Conservation (phyloP, 2,113 vertebrate species). For the Rhea pennata region DNA sequence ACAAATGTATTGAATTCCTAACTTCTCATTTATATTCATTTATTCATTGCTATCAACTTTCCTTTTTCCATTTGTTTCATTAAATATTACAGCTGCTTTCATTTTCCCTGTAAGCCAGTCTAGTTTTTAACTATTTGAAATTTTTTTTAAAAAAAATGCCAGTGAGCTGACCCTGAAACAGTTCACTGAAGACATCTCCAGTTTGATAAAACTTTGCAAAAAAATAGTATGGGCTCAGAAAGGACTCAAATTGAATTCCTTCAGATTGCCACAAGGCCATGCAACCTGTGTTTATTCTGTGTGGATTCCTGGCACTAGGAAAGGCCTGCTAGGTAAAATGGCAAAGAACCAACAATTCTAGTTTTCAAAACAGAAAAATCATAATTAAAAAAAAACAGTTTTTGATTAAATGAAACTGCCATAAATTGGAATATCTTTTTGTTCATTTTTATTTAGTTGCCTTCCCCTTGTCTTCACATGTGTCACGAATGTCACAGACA, state of each 20-base stretch:
- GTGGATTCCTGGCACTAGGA: background rate
- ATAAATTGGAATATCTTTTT: background rate
- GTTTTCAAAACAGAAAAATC: background rate
- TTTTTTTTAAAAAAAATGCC: background rate
- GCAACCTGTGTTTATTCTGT: background rate
- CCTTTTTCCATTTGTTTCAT: background rate
- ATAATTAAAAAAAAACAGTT: background rate
- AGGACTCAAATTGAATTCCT: background rate
- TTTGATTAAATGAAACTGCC: background rate
- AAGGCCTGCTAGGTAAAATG: background rate
- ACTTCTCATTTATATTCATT: slow-evolving; percentile 42
- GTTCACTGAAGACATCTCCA: background rate
- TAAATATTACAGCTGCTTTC: slow-evolving; percentile 13
- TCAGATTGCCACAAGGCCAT: background rate
- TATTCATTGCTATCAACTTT: slow-evolving; percentile 25
- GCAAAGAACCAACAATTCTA: background rate
- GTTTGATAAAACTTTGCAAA: background rate
- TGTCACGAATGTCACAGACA: slow-evolving; percentile 32
- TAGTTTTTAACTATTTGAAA: slow-evolving; percentile 8
- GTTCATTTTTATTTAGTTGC: background rate
- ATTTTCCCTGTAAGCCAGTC: background rate
- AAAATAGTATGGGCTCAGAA: background rate
- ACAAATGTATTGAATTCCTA: background rate
- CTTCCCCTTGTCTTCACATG: background rate
- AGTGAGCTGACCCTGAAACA: background rate